Evolutionary conservation across 1,140 invertebrate species (phyloP), one percentile per base, ranked within the genome.

Genomic region (Hypsibius dujardini): DNA sequence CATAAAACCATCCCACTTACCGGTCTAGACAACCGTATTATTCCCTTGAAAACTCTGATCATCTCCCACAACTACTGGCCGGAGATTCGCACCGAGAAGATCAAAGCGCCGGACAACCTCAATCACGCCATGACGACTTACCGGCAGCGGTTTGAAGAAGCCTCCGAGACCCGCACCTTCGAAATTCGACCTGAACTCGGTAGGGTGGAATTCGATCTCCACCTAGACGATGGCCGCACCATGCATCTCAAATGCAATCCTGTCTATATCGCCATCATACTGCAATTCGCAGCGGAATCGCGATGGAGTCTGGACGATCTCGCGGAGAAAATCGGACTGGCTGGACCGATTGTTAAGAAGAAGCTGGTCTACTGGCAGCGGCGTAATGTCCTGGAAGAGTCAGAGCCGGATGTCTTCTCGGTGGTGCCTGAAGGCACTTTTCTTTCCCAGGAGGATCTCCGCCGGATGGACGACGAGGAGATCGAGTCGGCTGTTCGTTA

Each of bases 21-120:
- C 28, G 50, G 50, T 12, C 50, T n/a, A 42, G 62, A 3, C 62
- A 67, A 15, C 12, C 7, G 50, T 12, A n/a, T 56, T n/a, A 56
- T 56, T 7, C 62, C 62, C 42, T 12, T 67, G 12, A 12, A 42
- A 7, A 45, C 62, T 42, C 45, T 67, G 42, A 42, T 67, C 42
- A 67, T 67, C 42, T 67, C 62, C 42, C 62, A 67, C 12, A 67
- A 67, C 42, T 67, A 67, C 42, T 67, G 62, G 62, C 62, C 62
- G 42, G 62, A 67, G 45, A 67, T 67, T 45, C 62, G 62, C 12
- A 42, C 62, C 0, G 62, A 67, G 62, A 67, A 67, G 42, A 12
- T 67, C 12, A 12, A 45, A 3, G 62, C 45, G 12, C 62, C 62
- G 7, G 42, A 12, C 3, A 42, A 7, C 42, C 45, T 67, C 12